A percentile compares a stretch with the other conserved stretches of the same genome.
Evolutionary conservation across 2,888 invertebrate genomes (phyloP).

Genomic region (Argyra leucocephala): DNA sequence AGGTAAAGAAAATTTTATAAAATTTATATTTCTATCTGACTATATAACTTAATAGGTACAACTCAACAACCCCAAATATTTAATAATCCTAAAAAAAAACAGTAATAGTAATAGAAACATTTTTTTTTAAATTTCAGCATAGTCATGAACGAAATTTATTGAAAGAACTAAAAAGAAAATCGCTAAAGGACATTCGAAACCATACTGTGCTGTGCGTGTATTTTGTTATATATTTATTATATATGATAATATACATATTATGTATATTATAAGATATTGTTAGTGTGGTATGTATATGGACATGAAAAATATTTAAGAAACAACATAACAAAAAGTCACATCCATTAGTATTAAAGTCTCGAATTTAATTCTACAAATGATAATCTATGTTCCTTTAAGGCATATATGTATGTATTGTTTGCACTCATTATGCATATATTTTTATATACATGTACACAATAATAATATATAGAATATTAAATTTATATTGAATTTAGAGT

Average conservation of each 20-base stretch:
- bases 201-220: conserved; percentile 6
- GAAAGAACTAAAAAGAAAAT: not conserved
- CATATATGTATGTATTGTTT: not conserved
- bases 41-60: not conserved
- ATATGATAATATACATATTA: not conserved
- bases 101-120: not conserved
- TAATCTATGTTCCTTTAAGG: not conserved
- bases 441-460: too few species aligned
- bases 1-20: too few species aligned
- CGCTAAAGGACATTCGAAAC: not conserved
- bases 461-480: too few species aligned
- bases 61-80: not conserved
- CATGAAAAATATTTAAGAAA: not conserved
- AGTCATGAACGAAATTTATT: too few species aligned
- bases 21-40: too few species aligned
- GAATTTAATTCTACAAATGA: conserved; percentile 1
- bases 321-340: not conserved
- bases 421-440: too few species aligned
- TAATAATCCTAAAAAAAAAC: not conserved
- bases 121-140: too few species aligned
- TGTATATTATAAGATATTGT: too few species aligned
- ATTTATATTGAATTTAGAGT: too few species aligned
- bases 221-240: not conserved
- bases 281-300: not conserved
- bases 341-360: not conserved